Percentiles rank a stretch among this genome's conserved stretches.
Conservation (phyloP, 64 coral and sea anemone genomes). For the Pocillopora verrucosa region DNA sequence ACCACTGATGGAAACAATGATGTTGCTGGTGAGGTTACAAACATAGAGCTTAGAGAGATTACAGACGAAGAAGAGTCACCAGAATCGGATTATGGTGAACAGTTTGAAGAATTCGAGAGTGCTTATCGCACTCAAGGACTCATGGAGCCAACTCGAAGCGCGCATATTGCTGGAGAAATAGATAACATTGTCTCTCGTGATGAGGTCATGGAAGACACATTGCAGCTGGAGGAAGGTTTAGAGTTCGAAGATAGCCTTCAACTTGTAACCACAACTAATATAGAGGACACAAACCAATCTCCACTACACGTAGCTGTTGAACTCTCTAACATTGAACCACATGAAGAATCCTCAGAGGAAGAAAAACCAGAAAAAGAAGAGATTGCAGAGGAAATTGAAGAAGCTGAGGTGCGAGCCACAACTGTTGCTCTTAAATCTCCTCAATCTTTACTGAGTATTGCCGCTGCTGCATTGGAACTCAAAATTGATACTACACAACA, state of each 20-base stretch:
- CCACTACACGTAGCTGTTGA: constrained; percentile 13
- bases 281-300: background rate
- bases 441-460: constrained; percentile 33
- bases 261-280: background rate
- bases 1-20: background rate
- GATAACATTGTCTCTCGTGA: background rate
- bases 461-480: constrained; percentile 12
- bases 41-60: background rate
- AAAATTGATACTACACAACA: constrained; percentile 25
- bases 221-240: background rate
- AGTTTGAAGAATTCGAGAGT: constrained; percentile 21
- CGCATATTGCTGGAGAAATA: constrained; percentile 14
- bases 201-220: background rate
- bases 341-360: constrained; percentile 21
- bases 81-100: constrained; percentile 15
- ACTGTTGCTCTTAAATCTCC: constrained; percentile 14
- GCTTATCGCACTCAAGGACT: background rate
- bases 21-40: background rate
- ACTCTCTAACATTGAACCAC: constrained; percentile 1
- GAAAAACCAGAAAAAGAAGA: constrained; percentile 29
- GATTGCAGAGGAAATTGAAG: background rate
- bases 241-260: background rate
- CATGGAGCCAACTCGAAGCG: background rate
- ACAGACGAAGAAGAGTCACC: constrained; percentile 18
- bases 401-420: background rate